phyloP scores from a whole-genome alignment of 2,888 invertebrate species.

The Creontiades dilutus region DNA sequence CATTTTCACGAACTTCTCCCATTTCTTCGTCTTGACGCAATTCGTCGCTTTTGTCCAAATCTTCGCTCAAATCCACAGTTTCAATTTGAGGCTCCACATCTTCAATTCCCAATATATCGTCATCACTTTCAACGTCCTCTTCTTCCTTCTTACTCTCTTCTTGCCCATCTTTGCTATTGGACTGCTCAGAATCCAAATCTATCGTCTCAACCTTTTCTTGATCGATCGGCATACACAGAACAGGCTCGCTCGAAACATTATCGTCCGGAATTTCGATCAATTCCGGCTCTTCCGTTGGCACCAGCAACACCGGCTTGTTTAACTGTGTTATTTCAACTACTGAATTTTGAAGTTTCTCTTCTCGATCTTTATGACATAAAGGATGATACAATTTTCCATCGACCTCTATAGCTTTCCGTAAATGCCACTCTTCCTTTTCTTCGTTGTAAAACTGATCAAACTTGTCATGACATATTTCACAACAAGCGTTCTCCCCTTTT shows the following conservation, averaged over 20 bases:
- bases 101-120: conserved; percentile 85
- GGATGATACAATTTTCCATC: conserved; percentile 92
- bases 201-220: conserved; percentile 58
- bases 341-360: conserved; percentile 68
- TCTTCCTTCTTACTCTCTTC: conserved; percentile 5
- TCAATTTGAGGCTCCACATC: conserved; percentile 84
- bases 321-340: background rate
- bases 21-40: conserved; percentile 80
- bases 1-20: conserved; percentile 79
- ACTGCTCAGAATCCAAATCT: conserved; percentile 72
- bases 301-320: background rate
- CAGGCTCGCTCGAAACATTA: background rate
- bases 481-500: conserved; percentile 84
- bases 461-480: conserved; percentile 94
- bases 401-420: conserved; percentile 88
- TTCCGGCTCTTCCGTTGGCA: conserved; percentile 45
- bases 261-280: conserved; percentile 54
- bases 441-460: conserved; percentile 98
- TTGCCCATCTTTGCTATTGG: conserved; percentile 49
- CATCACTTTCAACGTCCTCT: conserved; percentile 82
- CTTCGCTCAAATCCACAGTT: conserved; percentile 83
- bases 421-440: conserved; percentile 98
- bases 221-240: conserved; percentile 48
- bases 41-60: conserved; percentile 79
- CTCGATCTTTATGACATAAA: conserved; percentile 90